Percentiles rank a stretch among this genome's conserved stretches.
phyloP scores from a whole-genome alignment of 2,888 invertebrate genomes.

The Trissoscelio sp. region DNA sequence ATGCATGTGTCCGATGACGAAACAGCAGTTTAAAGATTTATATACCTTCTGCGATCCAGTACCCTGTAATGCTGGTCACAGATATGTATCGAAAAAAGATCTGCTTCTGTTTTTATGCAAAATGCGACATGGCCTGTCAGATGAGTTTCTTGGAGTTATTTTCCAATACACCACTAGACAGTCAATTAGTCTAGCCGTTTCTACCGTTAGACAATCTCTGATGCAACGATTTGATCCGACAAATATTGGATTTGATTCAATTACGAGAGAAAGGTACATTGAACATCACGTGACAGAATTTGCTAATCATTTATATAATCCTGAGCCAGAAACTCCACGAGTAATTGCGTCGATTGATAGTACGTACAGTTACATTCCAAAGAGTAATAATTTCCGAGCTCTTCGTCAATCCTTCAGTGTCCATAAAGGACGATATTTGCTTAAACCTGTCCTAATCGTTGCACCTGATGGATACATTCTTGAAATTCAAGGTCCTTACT shows the following conservation, averaged over 20 bases:
- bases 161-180: slow-evolving; percentile 7
- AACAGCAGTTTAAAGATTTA: slow-evolving; percentile 61
- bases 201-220: slow-evolving; percentile 1
- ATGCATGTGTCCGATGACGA: slow-evolving; percentile 46
- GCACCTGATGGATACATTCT: slow-evolving; percentile 54
- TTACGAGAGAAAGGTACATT: slow-evolving; percentile 17
- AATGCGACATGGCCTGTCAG: slow-evolving; percentile 28
- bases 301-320: slow-evolving; percentile 62
- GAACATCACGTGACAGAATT: slow-evolving; percentile 34
- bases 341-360: slow-evolving; percentile 56
- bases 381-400: slow-evolving; percentile 60
- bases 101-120: slow-evolving; percentile 34
- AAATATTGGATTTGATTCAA: slow-evolving; percentile 11
- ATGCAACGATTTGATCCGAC: slow-evolving; percentile 10
- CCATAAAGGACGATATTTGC: slow-evolving; percentile 60
- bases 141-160: slow-evolving; percentile 4
- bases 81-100: slow-evolving; percentile 34
- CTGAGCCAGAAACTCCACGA: slow-evolving; percentile 43
- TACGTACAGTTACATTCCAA: slow-evolving; percentile 61
- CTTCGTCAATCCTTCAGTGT: slow-evolving; percentile 53
- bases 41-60: slow-evolving; percentile 61
- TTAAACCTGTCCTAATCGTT: slow-evolving; percentile 66
- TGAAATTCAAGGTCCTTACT: slow-evolving; percentile 34
- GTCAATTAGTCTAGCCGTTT: slow-evolving; percentile 6
- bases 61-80: slow-evolving; percentile 24